Evolutionary conservation across 2,113 vertebrate genomes (phyloP), one percentile per base, ranked within the genome.

Genomic region (Natator depressus): DNA sequence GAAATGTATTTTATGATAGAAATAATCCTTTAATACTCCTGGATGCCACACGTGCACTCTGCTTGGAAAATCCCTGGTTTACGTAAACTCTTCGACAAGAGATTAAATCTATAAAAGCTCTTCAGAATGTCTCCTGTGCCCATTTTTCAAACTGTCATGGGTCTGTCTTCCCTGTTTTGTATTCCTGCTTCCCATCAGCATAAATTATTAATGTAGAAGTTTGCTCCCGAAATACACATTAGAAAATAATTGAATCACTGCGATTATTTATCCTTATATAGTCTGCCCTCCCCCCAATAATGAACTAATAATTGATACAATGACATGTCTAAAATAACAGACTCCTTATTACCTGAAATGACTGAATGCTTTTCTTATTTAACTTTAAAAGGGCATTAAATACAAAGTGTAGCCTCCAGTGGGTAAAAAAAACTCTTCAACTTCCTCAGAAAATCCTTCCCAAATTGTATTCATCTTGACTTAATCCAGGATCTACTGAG

Each of bases 381-480:
- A 94, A 94, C 96, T 93, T 93, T 96, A 94, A 96, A 96, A 94
- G 97, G 97, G 97, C 92, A 98, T 97, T 97, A 97, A 97, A 96
- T 87, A 94, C 93, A 89, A 97, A 93, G 94, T 96, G 98, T 98
- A 98, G 97, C 98, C 98, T 97, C 96, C 96, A 98, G 97, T 97
- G 97, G 97, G 97, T 97, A 96, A 98, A 98, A 98, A 98, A 98
- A 98, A 42, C 42, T 98, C 98, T 98, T 97, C 87, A 31, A 98
- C 98, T 98, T 99, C 98, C 98, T 98, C 97, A 97, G 97, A 98
- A 98, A 98, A 98, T 98, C 98, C 98, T 98, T 98, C 97, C 98
- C 98, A 98, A 98, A 98, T 98, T 98, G 98, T 98, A 98, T 98
- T 98, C 98, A 98, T 98, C 98, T 98, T 98, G 98, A 98, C 97